A percentile compares a stretch with the other conserved stretches of the same genome.
phyloP scores from a whole-genome alignment of 2,888 invertebrate species.

The Thymelicus sylvestris region DNA sequence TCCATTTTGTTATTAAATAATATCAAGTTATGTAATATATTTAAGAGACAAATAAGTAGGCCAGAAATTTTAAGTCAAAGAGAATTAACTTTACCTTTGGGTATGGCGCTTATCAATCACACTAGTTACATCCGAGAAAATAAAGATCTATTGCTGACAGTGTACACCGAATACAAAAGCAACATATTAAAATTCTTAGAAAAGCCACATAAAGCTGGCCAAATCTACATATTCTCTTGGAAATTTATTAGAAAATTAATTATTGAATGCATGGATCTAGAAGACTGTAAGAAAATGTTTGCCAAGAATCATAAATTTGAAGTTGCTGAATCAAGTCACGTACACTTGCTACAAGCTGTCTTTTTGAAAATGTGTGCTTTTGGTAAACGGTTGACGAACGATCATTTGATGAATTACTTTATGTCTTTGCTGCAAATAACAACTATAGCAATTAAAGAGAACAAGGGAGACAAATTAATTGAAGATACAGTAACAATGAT shows the following conservation, averaged over 20 bases:
- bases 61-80: constrained; percentile 82
- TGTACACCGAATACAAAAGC: constrained; percentile 86
- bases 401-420: constrained; percentile 80
- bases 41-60: constrained; percentile 73
- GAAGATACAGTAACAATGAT: constrained; percentile 59
- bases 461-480: constrained; percentile 54
- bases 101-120: constrained; percentile 77
- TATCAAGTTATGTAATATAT: constrained; percentile 69
- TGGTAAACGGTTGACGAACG: constrained; percentile 62
- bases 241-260: constrained; percentile 85
- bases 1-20: constrained; percentile 84
- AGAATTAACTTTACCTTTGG: constrained; percentile 86
- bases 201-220: constrained; percentile 88
- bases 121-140: constrained; percentile 66
- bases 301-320: constrained; percentile 87
- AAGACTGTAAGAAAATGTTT: constrained; percentile 83
- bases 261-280: constrained; percentile 83
- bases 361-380: constrained; percentile 78
- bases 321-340: constrained; percentile 83
- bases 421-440: constrained; percentile 83
- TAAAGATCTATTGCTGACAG: constrained; percentile 73
- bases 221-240: constrained; percentile 86
- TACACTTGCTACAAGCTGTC: constrained; percentile 81
- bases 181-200: constrained; percentile 87
- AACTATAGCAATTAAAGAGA: constrained; percentile 76